Conservation (phyloP, 2,888 invertebrate species). For the Schizaphis graminum region DNA sequence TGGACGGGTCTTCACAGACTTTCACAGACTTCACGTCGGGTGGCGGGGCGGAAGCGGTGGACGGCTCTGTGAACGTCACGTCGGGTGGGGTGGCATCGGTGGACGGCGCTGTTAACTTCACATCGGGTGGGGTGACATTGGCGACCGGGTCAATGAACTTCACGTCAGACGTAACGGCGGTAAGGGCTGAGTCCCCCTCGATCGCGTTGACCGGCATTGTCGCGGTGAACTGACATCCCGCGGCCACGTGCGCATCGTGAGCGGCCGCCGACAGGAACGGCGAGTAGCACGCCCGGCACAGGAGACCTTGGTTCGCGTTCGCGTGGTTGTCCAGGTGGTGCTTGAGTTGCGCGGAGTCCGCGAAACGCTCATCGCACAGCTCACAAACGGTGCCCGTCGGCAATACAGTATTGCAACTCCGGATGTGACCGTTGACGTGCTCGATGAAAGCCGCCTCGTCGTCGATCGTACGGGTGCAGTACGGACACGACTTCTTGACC, state of each 20-base stretch:
- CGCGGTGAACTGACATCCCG: neutral
- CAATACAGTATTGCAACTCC: neutral
- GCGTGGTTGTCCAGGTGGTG: conserved; percentile 30
- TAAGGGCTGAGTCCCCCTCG: no score
- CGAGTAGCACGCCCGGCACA: conserved; percentile 15
- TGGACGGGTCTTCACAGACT: neutral
- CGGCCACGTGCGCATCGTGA: neutral
- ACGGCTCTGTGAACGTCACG: neutral
- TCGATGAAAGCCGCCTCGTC: neutral
- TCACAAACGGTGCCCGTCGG: conserved; percentile 26
- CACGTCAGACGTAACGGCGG: neutral
- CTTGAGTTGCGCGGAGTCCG: neutral
- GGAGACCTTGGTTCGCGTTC: neutral
- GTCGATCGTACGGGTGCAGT: neutral
- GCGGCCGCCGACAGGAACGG: conserved; percentile 27
- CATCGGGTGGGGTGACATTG: neutral
- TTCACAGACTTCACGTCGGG: no score
- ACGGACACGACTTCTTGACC: neutral
- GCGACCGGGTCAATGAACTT: neutral
- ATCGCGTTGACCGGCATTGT: neutral
- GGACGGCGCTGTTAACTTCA: neutral
- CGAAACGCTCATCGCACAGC: conserved; percentile 13
- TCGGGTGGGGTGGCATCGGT: no score
- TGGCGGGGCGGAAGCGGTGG: neutral
- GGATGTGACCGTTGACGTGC: neutral